These are phyloP conservation scores for Chloroceryle aenea DNA, from an alignment of 2,113 vertebrate genomes.

Conservation along the genomic window DNA sequence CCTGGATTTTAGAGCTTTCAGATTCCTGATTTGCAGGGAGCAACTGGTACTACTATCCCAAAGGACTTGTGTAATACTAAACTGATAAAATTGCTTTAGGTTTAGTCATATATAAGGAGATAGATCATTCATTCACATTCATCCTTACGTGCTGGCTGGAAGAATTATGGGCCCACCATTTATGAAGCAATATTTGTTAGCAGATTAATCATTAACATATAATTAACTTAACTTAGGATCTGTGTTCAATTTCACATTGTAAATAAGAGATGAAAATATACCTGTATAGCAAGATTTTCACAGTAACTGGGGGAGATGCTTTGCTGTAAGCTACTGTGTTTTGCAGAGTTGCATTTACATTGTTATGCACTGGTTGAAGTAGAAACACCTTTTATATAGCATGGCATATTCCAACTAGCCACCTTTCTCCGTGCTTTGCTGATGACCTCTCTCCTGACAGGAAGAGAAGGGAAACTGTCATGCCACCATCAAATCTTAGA, in stretches of 20 bases:
- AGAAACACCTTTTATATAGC: background rate
- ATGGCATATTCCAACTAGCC: background rate
- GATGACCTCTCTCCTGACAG: background rate
- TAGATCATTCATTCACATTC: conserved; percentile 20
- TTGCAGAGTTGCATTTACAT: background rate
- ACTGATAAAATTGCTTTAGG: conserved; percentile 64
- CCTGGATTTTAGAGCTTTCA: conserved; percentile 58
- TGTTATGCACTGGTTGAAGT: background rate
- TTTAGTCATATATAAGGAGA: conserved; percentile 38
- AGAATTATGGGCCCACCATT: conserved; percentile 2
- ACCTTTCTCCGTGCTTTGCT: background rate
- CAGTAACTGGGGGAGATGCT: background rate
- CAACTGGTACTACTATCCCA: conserved; percentile 38
- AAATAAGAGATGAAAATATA: background rate
- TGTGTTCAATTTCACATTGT: background rate
- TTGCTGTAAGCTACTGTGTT: background rate
- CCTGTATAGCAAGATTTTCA: background rate
- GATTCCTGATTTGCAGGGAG: conserved; percentile 59
- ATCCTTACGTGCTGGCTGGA: background rate
- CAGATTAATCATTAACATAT: background rate
- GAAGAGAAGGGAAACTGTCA: background rate
- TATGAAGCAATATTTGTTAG: background rate
- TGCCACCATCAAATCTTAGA: accelerated
- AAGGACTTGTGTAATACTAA: conserved; percentile 51
- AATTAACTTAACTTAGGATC: background rate